Conservation (phyloP, 2,797 vertebrate genomes). For the Pteronotus mesoamericanus region DNA sequence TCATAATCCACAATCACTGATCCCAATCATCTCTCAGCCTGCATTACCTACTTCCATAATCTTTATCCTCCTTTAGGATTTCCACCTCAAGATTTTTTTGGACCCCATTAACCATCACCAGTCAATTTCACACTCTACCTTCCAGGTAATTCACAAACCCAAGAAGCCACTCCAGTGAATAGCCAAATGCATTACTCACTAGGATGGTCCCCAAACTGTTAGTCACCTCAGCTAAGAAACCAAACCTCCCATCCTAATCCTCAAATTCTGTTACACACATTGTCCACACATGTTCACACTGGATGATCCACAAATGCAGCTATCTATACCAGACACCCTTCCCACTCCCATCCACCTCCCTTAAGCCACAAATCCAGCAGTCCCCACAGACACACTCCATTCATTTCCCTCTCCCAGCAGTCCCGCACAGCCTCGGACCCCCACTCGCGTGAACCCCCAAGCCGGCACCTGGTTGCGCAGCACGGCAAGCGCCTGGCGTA, state of each 20-base stretch:
- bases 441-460: too few relatives aligned
- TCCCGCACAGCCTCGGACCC: not conserved
- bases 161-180: not conserved
- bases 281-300: not conserved
- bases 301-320: not conserved
- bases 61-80: not conserved
- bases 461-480: conserved; percentile 90
- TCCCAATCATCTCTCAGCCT: not conserved
- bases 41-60: not conserved
- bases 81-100: not conserved
- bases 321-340: not conserved
- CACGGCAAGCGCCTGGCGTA: conserved; percentile 88
- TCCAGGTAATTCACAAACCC: not conserved
- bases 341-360: not conserved
- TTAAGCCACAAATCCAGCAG: not conserved
- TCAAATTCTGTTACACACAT: not conserved
- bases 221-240: not conserved
- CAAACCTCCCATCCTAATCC: not conserved
- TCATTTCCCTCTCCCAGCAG: not conserved
- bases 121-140: not conserved
- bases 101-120: not conserved
- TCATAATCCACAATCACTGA: not conserved
- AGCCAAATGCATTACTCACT: not conserved
- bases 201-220: not conserved
- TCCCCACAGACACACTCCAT: not conserved